phyloP scores from a whole-genome alignment of 2,888 invertebrate genomes.

The Itoplectis maculator region DNA sequence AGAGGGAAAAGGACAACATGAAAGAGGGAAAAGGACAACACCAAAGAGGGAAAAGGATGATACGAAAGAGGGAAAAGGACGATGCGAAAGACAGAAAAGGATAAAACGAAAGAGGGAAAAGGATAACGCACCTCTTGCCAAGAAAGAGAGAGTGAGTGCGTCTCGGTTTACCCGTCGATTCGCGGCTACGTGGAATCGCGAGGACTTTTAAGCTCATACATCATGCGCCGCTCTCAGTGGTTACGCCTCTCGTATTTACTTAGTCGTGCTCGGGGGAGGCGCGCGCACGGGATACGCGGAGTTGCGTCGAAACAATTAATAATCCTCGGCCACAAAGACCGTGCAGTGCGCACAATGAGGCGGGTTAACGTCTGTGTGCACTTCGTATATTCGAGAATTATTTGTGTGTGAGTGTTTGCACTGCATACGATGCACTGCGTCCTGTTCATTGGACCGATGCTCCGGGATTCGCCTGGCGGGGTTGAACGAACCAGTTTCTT shows the following conservation, averaged over 20 bases:
- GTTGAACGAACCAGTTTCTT: constrained; percentile 3
- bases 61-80: no score
- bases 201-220: constrained; percentile 83
- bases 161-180: constrained; percentile 50
- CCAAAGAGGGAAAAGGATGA: no score
- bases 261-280: constrained; percentile 82
- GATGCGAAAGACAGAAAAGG: constrained; percentile 31
- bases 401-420: constrained; percentile 8
- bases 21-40: no score
- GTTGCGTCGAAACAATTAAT: constrained; percentile 84
- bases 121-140: constrained; percentile 36
- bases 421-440: not conserved
- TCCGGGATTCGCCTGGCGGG: not conserved
- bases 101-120: constrained; percentile 44
- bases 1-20: no score
- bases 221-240: constrained; percentile 78
- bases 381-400: no score
- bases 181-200: constrained; percentile 72
- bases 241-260: constrained; percentile 84
- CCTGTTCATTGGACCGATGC: constrained; percentile 24
- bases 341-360: constrained; percentile 21
- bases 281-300: constrained; percentile 73
- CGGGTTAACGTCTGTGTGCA: no score
- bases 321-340: constrained; percentile 73
- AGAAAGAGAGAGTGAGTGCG: constrained; percentile 69